phyloP scores from a whole-genome alignment of 2,888 invertebrate species.

The Colostygia pectinataria region DNA sequence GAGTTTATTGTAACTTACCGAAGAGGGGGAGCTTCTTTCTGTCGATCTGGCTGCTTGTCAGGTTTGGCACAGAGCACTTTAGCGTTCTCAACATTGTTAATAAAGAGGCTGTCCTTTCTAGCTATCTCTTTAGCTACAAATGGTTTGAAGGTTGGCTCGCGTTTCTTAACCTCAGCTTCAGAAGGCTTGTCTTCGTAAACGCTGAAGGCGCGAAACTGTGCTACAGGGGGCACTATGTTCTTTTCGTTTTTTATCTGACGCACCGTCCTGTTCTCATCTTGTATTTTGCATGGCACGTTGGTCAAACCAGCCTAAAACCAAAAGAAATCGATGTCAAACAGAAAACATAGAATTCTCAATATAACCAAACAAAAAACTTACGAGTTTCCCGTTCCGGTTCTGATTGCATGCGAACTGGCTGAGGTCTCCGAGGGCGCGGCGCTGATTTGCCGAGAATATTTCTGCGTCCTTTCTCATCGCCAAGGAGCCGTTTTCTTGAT shows the following conservation, averaged over 20 bases:
- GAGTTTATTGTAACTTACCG: slow-evolving; percentile 48
- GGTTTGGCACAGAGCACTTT: slow-evolving; percentile 60
- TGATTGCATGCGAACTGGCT: slow-evolving; percentile 83
- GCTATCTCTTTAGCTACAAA: slow-evolving; percentile 68
- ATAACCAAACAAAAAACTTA: slow-evolving; percentile 56
- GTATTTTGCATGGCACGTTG: slow-evolving; percentile 73
- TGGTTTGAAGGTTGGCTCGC: slow-evolving; percentile 71
- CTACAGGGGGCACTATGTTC: slow-evolving; percentile 84
- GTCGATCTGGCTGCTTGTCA: slow-evolving; percentile 63
- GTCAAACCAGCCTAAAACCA: slow-evolving; percentile 67
- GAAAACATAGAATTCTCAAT: slow-evolving; percentile 12
- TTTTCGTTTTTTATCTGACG: slow-evolving; percentile 77
- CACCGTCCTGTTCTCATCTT: slow-evolving; percentile 74
- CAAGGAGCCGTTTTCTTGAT: slow-evolving; percentile 87
- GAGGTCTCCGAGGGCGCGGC: slow-evolving; percentile 85
- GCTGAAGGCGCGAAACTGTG: slow-evolving; percentile 89
- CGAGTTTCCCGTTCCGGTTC: slow-evolving; percentile 78
- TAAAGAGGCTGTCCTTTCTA: slow-evolving; percentile 63
- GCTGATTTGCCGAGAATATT: slow-evolving; percentile 78
- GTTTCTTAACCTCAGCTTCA: slow-evolving; percentile 71
- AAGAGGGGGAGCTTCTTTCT: slow-evolving; percentile 53
- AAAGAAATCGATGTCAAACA: slow-evolving; percentile 13
- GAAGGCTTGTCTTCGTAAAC: slow-evolving; percentile 87
- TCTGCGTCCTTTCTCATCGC: slow-evolving; percentile 80
- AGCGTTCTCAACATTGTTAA: slow-evolving; percentile 62